Evolutionary conservation across 2,113 vertebrate species (phyloP).

Genomic region (Lates calcarifer): DNA sequence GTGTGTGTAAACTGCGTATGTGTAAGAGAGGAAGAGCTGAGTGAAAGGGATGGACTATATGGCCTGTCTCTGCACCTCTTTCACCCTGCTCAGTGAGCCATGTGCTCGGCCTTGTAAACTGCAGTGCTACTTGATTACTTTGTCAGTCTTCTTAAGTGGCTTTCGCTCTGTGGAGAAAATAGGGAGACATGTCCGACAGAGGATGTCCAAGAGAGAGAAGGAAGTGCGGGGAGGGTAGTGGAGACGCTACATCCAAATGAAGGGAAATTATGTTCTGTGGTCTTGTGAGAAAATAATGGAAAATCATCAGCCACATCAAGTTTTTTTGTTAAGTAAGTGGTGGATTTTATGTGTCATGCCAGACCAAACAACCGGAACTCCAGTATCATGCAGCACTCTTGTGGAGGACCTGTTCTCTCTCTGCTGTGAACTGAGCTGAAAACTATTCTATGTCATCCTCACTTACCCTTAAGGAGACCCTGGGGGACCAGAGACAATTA

Average conservation of each 20-base stretch:
- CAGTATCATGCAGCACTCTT: neutral
- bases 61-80: slow-evolving; percentile 72
- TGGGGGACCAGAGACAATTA: slow-evolving; percentile 49
- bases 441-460: slow-evolving; percentile 29
- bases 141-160: slow-evolving; percentile 82
- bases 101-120: slow-evolving; percentile 80
- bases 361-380: slow-evolving; percentile 37
- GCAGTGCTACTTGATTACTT: slow-evolving; percentile 82
- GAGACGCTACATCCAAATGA: slow-evolving; percentile 39
- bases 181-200: slow-evolving; percentile 65
- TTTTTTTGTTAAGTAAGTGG: slow-evolving; percentile 5
- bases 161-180: slow-evolving; percentile 68
- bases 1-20: slow-evolving; percentile 14
- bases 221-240: slow-evolving; percentile 27
- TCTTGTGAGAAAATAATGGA: slow-evolving; percentile 50
- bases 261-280: slow-evolving; percentile 61
- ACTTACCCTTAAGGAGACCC: slow-evolving; percentile 41
- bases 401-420: slow-evolving; percentile 11
- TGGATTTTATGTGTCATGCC: slow-evolving; percentile 27
- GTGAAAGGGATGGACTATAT: slow-evolving; percentile 52
- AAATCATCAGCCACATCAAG: slow-evolving; percentile 16
- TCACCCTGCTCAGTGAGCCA: slow-evolving; percentile 82
- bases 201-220: slow-evolving; percentile 53
- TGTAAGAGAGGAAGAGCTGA: slow-evolving; percentile 43
- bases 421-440: slow-evolving; percentile 32